These are phyloP conservation scores for Ailuropoda melanoleuca DNA, from an alignment of 2,113 vertebrate species.

Conservation along the genomic window DNA sequence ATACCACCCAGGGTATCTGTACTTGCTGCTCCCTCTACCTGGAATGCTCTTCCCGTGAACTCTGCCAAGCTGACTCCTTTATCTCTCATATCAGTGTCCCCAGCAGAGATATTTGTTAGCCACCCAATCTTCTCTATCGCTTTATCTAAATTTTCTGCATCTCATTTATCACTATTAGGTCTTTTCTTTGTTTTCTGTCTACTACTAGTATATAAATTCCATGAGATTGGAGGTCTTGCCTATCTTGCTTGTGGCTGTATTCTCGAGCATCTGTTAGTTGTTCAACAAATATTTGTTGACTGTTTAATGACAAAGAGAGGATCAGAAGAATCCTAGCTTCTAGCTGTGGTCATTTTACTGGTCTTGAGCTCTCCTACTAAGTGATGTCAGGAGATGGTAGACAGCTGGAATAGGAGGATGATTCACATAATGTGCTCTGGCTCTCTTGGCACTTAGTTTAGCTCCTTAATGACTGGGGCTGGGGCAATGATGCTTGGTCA, in stretches of 20 bases:
- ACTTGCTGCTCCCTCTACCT: neutral
- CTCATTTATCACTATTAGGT: neutral
- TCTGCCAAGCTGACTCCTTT: neutral
- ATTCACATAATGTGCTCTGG: neutral
- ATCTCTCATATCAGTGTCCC: neutral
- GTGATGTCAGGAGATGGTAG: neutral
- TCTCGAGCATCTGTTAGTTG: neutral
- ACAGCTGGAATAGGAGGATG: neutral
- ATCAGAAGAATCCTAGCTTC: neutral
- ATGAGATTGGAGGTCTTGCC: neutral
- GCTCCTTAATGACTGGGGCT: neutral
- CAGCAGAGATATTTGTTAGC: neutral
- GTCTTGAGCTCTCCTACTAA: neutral
- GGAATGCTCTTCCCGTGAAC: neutral
- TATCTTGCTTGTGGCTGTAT: neutral
- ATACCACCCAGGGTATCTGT: neutral
- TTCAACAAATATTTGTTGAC: neutral
- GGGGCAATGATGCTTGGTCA: neutral
- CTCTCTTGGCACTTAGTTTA: neutral
- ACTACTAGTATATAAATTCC: neutral
- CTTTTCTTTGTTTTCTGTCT: neutral
- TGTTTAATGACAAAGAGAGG: neutral
- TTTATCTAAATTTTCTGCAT: neutral
- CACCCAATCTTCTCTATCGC: neutral
- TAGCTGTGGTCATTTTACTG: neutral